Percentiles rank a stretch among this genome's conserved stretches.
Conservation (phyloP, 2,888 invertebrate genomes). For the Andrena praecox region DNA sequence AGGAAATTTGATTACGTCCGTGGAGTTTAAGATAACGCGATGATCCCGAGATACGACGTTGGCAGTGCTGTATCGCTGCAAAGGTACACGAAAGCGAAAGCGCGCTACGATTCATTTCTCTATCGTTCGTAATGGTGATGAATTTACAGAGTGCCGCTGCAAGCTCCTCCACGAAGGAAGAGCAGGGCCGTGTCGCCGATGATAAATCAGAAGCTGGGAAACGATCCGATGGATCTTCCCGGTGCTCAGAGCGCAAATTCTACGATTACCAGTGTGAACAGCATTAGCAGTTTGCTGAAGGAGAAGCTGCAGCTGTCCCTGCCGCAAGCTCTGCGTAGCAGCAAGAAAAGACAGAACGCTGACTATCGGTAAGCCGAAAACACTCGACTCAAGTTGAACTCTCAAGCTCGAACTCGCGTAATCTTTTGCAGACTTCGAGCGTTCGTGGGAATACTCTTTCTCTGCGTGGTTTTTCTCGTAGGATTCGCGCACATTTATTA, state of each 20-base stretch:
- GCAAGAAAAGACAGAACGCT: slow-evolving; percentile 81
- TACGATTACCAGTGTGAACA: slow-evolving; percentile 94
- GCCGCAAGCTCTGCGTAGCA: slow-evolving; percentile 82
- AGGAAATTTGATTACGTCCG: background rate
- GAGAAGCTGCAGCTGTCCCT: slow-evolving; percentile 91
- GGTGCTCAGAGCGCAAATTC: slow-evolving; percentile 90
- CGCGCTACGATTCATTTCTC: background rate
- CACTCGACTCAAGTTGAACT: background rate
- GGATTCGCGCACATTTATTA: slow-evolving; percentile 94
- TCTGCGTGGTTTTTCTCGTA: slow-evolving; percentile 92
- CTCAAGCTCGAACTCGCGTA: slow-evolving; percentile 77
- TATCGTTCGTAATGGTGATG: background rate
- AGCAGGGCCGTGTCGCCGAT: slow-evolving; percentile 87
- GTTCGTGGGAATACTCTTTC: slow-evolving; percentile 92
- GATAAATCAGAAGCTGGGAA: slow-evolving; percentile 86
- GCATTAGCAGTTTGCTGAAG: slow-evolving; percentile 92
- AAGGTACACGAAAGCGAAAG: slow-evolving; percentile 69
- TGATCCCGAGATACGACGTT: slow-evolving; percentile 82
- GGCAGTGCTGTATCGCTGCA: slow-evolving; percentile 79
- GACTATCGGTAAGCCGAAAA: slow-evolving; percentile 79
- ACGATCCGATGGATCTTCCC: slow-evolving; percentile 85
- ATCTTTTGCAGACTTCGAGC: slow-evolving; percentile 89
- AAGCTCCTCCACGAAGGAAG: slow-evolving; percentile 87
- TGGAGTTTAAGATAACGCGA: slow-evolving; percentile 48
- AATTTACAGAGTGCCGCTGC: slow-evolving; percentile 87